phyloP scores from a whole-genome alignment of 2,888 invertebrate genomes.

The Orchesella flavescens region DNA sequence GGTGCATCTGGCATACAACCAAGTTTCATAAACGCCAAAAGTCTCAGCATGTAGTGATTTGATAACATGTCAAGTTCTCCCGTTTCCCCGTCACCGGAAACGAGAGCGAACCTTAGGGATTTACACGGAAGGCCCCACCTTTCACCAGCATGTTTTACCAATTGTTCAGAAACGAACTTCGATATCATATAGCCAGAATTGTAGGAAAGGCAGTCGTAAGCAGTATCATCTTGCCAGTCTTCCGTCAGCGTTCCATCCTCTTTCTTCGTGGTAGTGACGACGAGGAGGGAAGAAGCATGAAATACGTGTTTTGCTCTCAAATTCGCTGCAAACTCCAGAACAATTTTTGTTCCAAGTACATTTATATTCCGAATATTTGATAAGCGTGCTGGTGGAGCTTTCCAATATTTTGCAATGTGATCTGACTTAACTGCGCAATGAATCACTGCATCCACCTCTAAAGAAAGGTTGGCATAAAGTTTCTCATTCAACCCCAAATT shows the following conservation, averaged over 20 bases:
- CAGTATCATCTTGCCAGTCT: constrained; percentile 22
- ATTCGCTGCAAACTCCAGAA: constrained; percentile 29
- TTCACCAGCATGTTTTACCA: constrained; percentile 32
- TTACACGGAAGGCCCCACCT: constrained; percentile 41
- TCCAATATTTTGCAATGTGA: constrained; percentile 43
- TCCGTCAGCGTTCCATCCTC: constrained; percentile 14
- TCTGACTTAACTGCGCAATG: constrained; percentile 25
- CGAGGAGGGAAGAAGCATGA: constrained; percentile 28
- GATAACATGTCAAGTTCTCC: neutral
- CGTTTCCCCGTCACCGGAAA: constrained; percentile 17
- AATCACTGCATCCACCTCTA: constrained; percentile 30
- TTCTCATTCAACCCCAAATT: neutral
- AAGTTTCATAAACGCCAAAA: constrained; percentile 6
- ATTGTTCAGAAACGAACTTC: constrained; percentile 35
- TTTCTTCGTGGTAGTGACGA: neutral
- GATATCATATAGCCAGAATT: constrained; percentile 27
- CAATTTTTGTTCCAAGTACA: constrained; percentile 22
- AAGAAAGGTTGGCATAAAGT: neutral
- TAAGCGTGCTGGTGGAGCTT: neutral
- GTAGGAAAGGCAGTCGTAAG: neutral
- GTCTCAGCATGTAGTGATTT: constrained; percentile 20
- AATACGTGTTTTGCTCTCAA: constrained; percentile 38
- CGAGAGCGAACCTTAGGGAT: constrained; percentile 13
- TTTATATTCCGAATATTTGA: neutral
- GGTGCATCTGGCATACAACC: constrained; percentile 3